A percentile compares a stretch with the other conserved stretches of the same genome.
phyloP scores from a whole-genome alignment of 2,888 invertebrate species.

The Myathropa florea region DNA sequence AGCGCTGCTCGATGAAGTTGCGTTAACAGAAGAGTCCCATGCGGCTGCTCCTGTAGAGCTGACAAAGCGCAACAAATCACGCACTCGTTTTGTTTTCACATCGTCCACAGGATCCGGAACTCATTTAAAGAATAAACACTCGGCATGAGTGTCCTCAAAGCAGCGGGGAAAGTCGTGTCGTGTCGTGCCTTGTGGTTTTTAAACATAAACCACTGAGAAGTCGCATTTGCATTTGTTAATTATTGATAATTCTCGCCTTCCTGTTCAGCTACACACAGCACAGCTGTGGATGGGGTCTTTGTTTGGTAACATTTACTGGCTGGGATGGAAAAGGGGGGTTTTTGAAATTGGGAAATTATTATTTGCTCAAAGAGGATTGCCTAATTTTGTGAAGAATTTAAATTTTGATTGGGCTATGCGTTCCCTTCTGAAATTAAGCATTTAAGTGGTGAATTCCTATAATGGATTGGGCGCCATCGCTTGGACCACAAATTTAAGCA shows the following conservation, averaged over 20 bases:
- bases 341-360: background rate
- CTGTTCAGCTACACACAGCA: conserved; percentile 42
- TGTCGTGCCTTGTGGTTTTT: conserved; percentile 63
- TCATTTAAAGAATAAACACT: conserved; percentile 50
- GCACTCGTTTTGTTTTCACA: conserved; percentile 58
- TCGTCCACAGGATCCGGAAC: conserved; percentile 49
- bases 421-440: too few relatives aligned
- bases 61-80: conserved; percentile 36
- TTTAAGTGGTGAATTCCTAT: too few relatives aligned
- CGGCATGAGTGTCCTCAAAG: conserved; percentile 16
- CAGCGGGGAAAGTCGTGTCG: background rate
- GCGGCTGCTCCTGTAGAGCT: background rate
- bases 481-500: too few relatives aligned
- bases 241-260: conserved; percentile 68
- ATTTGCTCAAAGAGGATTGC: background rate
- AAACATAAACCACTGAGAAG: conserved; percentile 50
- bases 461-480: too few relatives aligned
- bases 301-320: background rate
- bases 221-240: conserved; percentile 68
- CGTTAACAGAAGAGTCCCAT: background rate
- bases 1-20: background rate
- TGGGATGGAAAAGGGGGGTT: background rate
- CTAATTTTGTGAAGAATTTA: too few relatives aligned
- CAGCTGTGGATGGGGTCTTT: background rate
- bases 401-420: too few relatives aligned